A percentile compares a stretch with the other conserved stretches of the same genome.
Evolutionary conservation across 2,797 vertebrate species (phyloP).

Genomic region (Gouania willdenowi): DNA sequence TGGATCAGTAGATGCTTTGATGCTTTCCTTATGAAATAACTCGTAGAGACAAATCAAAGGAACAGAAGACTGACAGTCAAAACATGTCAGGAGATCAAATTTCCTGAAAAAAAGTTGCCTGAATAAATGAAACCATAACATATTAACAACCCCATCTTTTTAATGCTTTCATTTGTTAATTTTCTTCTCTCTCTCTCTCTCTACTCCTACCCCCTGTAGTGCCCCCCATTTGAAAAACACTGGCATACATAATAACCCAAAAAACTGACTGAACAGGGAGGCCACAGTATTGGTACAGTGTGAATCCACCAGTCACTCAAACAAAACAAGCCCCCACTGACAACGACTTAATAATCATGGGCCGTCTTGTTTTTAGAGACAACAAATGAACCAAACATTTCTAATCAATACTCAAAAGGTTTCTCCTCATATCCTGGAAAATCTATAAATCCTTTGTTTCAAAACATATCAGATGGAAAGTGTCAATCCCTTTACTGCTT

Average conservation of each 20-base stretch:
- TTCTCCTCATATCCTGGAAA: slow-evolving; percentile 33
- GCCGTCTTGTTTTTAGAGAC: slow-evolving; percentile 7
- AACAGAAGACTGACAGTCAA: no score
- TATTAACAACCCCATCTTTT: no score
- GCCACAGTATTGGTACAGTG: slow-evolving; percentile 19
- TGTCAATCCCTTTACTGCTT: slow-evolving; percentile 16
- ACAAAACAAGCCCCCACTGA: slow-evolving; percentile 12
- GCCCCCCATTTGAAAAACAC: no score
- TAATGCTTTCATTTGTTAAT: no score
- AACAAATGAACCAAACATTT: slow-evolving; percentile 15
- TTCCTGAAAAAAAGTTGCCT: no score
- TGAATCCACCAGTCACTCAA: slow-evolving; percentile 9
- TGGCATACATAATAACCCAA: slow-evolving; percentile 15
- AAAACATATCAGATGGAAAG: neutral
- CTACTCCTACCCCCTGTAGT: no score
- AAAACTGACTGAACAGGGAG: slow-evolving; percentile 16
- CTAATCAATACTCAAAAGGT: slow-evolving; percentile 22
- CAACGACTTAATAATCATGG: slow-evolving; percentile 12
- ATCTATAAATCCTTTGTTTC: slow-evolving; percentile 11
- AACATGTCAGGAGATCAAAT: no score
- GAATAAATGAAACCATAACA: no score
- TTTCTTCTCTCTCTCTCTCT: no score
- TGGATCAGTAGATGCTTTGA: no score
- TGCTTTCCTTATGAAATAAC: no score
- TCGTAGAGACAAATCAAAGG: no score